A percentile compares a stretch with the other conserved stretches of the same genome.
Conservation (phyloP, 2,888 invertebrate species). For the Eupithecia inturbata region DNA sequence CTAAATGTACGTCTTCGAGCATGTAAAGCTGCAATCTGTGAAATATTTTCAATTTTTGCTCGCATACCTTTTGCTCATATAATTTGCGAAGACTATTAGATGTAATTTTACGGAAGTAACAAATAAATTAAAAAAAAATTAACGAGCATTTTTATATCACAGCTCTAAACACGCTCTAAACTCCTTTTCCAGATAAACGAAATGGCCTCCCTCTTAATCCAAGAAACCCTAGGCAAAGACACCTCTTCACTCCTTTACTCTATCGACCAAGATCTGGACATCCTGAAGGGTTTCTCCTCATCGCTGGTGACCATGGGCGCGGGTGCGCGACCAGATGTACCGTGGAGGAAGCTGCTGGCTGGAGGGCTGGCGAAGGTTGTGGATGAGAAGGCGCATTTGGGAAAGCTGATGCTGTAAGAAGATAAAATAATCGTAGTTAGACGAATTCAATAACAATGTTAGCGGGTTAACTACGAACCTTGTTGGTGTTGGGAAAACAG, state of each 20-base stretch:
- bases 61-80: background rate
- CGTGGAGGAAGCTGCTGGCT: slow-evolving; percentile 65
- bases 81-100: background rate
- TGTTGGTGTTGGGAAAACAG: no score
- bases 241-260: slow-evolving; percentile 66
- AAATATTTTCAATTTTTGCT: background rate
- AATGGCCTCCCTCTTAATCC: slow-evolving; percentile 75
- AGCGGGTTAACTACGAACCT: no score
- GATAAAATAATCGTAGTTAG: background rate
- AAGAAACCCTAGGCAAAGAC: slow-evolving; percentile 77
- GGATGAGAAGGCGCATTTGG: slow-evolving; percentile 57
- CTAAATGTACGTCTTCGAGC: no score
- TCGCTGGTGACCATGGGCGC: slow-evolving; percentile 53
- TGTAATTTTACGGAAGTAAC: background rate
- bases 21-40: no score
- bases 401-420: slow-evolving; percentile 72
- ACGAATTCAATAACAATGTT: no score
- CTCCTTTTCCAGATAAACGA: slow-evolving; percentile 66
- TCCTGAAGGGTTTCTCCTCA: slow-evolving; percentile 65
- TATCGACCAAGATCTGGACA: slow-evolving; percentile 66
- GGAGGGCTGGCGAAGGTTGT: slow-evolving; percentile 62
- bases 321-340: slow-evolving; percentile 44
- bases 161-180: background rate
- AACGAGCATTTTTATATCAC: no score
- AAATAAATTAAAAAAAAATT: no score